Percentiles rank a stretch among this genome's conserved stretches.
phyloP scores from a whole-genome alignment of 2,113 vertebrate genomes.

The Hoplias malabaricus region DNA sequence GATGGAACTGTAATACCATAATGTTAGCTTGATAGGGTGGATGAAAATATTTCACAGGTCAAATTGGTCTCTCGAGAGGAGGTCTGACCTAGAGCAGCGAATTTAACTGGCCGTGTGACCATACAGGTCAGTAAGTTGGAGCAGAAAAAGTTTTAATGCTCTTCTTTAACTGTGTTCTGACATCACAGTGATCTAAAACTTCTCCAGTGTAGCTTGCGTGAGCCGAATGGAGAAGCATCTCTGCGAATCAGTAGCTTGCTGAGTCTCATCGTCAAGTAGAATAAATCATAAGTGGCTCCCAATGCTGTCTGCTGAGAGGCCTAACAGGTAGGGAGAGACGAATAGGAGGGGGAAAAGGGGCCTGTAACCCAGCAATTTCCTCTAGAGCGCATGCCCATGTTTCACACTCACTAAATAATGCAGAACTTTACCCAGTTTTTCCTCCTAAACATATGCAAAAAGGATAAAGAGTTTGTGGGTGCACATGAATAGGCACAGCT shows the following conservation, averaged over 20 bases:
- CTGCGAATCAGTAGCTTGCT: constrained; percentile 24
- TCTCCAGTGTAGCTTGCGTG: constrained; percentile 17
- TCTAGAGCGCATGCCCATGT: neutral
- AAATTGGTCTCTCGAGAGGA: neutral
- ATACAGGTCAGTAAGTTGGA: neutral
- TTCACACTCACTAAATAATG: constrained; percentile 13
- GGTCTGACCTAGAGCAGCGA: neutral
- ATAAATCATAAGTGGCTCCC: constrained; percentile 31
- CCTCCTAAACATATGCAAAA: neutral
- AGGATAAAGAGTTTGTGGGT: constrained; percentile 5
- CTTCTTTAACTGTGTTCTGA: neutral
- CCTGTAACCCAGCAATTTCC: neutral
- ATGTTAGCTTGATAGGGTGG: neutral
- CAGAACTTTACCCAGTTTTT: neutral
- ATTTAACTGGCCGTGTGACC: neutral
- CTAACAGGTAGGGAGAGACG: constrained; percentile 1
- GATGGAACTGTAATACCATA: neutral
- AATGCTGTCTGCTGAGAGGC: neutral
- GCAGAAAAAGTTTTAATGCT: constrained; percentile 10
- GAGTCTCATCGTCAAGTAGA: constrained; percentile 26
- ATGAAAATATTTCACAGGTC: neutral
- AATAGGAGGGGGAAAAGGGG: too few relatives aligned
- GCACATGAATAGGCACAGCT: constrained; percentile 27
- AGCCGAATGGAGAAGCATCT: constrained; percentile 12
- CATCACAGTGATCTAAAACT: neutral